phyloP scores from a whole-genome alignment of 2,888 invertebrate species.

The Callosobruchus maculatus region DNA sequence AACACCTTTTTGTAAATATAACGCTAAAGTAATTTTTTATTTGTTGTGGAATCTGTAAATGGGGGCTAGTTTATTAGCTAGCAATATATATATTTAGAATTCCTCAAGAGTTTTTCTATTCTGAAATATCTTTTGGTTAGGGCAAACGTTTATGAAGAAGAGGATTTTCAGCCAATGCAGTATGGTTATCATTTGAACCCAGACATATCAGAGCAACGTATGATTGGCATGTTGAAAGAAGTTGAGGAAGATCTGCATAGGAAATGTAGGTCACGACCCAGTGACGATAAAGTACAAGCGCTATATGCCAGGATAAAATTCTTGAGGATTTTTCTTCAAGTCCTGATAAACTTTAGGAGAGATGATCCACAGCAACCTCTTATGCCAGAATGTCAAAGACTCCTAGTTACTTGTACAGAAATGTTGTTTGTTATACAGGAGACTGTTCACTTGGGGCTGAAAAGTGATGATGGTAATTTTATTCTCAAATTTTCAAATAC shows the following conservation, averaged over 20 bases:
- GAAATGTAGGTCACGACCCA: conserved; percentile 57
- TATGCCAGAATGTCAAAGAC: conserved; percentile 71
- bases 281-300: conserved; percentile 55
- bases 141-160: conserved; percentile 88
- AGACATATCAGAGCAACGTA: conserved; percentile 78
- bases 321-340: conserved; percentile 80
- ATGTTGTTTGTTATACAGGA: conserved; percentile 76
- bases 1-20: too few species aligned
- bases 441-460: conserved; percentile 70
- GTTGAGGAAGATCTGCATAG: conserved; percentile 87
- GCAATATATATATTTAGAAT: too few species aligned
- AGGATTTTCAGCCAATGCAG: conserved; percentile 92
- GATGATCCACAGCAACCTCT: conserved; percentile 60
- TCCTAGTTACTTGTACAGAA: conserved; percentile 77
- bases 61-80: too few species aligned
- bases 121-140: conserved; percentile 43
- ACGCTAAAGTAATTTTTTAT: too few species aligned
- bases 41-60: too few species aligned
- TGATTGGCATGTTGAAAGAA: conserved; percentile 78
- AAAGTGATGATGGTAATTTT: conserved; percentile 42
- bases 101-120: conserved; percentile 1
- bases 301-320: conserved; percentile 81
- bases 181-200: conserved; percentile 84
- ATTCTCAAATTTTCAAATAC: conserved; percentile 1
- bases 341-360: conserved; percentile 61